These are phyloP conservation scores for Ellobius talpinus DNA, from an alignment of 2,113 vertebrate genomes.

Conservation along the genomic window DNA sequence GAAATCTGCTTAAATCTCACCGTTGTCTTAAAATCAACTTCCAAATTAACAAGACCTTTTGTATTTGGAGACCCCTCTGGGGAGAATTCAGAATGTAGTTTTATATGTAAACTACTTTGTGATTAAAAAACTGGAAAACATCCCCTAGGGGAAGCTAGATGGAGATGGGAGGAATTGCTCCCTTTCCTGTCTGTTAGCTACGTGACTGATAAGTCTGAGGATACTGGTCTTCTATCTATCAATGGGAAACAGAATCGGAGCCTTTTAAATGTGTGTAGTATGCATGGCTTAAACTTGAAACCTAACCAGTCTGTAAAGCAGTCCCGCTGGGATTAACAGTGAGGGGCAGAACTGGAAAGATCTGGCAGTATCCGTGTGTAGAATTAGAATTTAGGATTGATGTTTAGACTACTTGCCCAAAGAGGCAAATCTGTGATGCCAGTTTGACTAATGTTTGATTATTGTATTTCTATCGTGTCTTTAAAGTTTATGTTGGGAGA, in stretches of 20 bases:
- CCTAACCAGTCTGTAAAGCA: background rate
- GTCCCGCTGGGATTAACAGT: background rate
- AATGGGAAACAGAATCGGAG: background rate
- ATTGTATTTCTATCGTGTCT: background rate
- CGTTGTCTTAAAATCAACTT: background rate
- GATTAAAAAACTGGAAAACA: background rate
- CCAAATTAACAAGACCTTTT: background rate
- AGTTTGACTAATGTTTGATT: background rate
- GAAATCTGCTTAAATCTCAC: background rate
- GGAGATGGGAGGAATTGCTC: background rate
- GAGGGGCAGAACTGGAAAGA: background rate
- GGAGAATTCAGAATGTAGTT: background rate
- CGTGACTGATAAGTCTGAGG: background rate
- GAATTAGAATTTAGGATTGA: background rate
- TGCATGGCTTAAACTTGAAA: background rate
- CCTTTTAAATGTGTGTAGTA: background rate
- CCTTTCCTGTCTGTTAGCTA: slow-evolving; percentile 12
- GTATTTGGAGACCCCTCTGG: background rate
- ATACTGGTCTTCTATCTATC: background rate
- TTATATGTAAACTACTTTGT: background rate
- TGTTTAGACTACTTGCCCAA: background rate
- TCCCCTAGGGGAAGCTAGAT: background rate
- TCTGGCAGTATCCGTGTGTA: background rate
- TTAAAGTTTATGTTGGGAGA: slow-evolving; percentile 8
- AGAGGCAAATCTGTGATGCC: background rate